phyloP scores from a whole-genome alignment of 2,113 vertebrate species.

The Macrotus californicus region DNA sequence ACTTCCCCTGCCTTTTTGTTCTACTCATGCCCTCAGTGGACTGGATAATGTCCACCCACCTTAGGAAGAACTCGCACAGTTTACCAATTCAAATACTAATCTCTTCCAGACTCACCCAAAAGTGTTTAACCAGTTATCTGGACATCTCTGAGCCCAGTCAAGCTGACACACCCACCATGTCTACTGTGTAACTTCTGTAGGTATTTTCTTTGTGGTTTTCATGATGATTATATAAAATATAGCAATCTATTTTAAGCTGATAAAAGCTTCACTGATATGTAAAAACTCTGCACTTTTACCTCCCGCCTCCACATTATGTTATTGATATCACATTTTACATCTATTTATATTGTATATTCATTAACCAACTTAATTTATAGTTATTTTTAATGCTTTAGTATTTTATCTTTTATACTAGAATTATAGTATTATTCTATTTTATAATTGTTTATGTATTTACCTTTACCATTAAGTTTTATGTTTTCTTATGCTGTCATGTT shows the following conservation, averaged over 20 bases:
- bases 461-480: neutral
- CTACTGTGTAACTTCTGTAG: neutral
- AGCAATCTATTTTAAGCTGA: neutral
- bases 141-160: neutral
- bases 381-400: neutral
- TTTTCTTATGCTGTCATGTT: neutral
- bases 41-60: neutral
- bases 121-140: neutral
- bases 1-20: neutral
- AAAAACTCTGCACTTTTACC: neutral
- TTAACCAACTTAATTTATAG: neutral
- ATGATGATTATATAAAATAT: neutral
- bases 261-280: neutral
- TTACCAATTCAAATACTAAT: neutral
- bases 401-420: neutral
- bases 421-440: neutral
- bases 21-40: neutral
- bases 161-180: neutral
- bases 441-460: neutral
- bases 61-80: neutral
- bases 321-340: neutral
- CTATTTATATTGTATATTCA: neutral
- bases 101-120: neutral
- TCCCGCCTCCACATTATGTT: neutral
- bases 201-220: neutral